Conservation (phyloP, 2,113 vertebrate genomes). For the Nerophis lumbriciformis region DNA sequence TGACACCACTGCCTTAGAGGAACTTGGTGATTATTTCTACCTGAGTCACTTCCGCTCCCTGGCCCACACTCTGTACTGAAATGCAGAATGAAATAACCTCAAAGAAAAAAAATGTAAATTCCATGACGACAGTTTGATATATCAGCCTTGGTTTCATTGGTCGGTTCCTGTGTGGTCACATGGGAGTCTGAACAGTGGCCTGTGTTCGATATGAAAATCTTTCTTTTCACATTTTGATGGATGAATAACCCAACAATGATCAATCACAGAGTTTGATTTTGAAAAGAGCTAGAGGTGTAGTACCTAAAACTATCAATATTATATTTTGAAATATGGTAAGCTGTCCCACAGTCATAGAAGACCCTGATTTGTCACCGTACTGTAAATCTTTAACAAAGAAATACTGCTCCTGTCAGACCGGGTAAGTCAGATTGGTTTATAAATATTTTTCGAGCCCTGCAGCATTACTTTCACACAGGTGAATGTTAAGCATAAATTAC, state of each 20-base stretch:
- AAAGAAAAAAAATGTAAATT: slow-evolving; percentile 11
- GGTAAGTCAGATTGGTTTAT: slow-evolving; percentile 5
- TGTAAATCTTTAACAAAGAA: not conserved
- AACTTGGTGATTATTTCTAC: slow-evolving; percentile 19
- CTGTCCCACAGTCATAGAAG: not conserved
- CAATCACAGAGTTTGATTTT: slow-evolving; percentile 10
- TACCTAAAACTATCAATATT: not conserved
- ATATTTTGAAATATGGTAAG: slow-evolving; percentile 2
- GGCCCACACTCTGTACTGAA: not conserved
- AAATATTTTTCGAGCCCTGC: slow-evolving; percentile 8
- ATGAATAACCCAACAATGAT: slow-evolving; percentile 16
- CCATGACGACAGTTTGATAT: not conserved
- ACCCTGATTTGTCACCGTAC: not conserved
- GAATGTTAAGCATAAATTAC: slow-evolving; percentile 4
- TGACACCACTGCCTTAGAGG: not conserved
- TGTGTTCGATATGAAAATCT: slow-evolving; percentile 12
- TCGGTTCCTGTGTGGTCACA: slow-evolving; percentile 4
- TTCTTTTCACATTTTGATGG: slow-evolving; percentile 14
- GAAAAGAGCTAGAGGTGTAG: not conserved
- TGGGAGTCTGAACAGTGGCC: slow-evolving; percentile 12
- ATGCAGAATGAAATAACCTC: slow-evolving; percentile 2
- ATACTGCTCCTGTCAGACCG: not conserved
- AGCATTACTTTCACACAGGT: not conserved
- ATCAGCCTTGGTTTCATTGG: slow-evolving; percentile 8
- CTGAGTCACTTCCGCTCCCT: slow-evolving; percentile 4